Evolutionary conservation across 2,888 invertebrate species (phyloP).

Genomic region (Idaea aversata): DNA sequence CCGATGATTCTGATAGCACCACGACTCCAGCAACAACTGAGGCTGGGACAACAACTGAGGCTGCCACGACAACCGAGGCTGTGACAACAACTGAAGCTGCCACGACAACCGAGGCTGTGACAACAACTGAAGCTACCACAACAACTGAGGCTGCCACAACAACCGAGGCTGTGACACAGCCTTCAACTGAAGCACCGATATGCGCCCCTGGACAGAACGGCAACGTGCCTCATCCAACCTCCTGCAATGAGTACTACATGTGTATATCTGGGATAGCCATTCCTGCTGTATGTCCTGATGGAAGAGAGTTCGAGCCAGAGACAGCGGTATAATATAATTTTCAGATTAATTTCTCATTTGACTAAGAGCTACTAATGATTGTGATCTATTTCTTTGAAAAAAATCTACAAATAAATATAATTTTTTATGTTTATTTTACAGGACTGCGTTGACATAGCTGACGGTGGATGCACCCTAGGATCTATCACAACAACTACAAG

Average conservation of each 20-base stretch:
- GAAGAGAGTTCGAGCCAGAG: conserved; percentile 41
- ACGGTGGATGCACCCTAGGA: conserved; percentile 13
- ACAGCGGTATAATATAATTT: conserved; percentile 12
- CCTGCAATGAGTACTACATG: conserved; percentile 44
- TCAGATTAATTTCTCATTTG: too few relatives aligned
- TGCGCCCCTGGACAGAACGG: conserved; percentile 40
- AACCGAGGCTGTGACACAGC: background rate
- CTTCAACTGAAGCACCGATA: conserved; percentile 17
- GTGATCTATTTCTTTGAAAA: background rate
- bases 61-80: conserved; percentile 5
- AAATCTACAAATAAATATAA: background rate
- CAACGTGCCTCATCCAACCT: conserved; percentile 41
- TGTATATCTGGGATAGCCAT: conserved; percentile 41
- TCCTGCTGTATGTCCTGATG: conserved; percentile 35
- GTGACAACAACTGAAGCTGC: background rate
- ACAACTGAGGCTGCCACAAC: conserved; percentile 2
- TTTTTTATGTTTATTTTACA: conserved; percentile 4
- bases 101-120: conserved; percentile 3
- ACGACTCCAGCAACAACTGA: conserved; percentile 3
- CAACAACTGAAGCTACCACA: conserved; percentile 1
- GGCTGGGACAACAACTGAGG: background rate
- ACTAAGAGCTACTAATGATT: background rate
- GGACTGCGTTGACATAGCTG: conserved; percentile 11
- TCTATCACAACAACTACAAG: background rate
- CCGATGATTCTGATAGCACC: background rate